Evolutionary conservation across 1,140 invertebrate species (phyloP), one percentile per base, ranked within the genome.

Genomic region (Drosophila punjabiensis): DNA sequence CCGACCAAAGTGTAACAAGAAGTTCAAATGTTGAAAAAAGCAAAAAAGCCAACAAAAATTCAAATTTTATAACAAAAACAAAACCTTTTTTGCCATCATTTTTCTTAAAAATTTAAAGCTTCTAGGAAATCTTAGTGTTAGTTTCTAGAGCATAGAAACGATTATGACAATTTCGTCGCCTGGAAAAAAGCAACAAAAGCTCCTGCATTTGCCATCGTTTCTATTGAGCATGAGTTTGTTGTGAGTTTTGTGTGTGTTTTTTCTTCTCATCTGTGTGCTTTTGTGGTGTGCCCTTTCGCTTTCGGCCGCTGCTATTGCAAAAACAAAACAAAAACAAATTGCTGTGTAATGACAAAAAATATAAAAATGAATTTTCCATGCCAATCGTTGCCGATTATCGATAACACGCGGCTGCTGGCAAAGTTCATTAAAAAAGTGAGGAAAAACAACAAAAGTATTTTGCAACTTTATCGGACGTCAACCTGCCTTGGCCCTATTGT

Each of bases 391-490:
- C 32, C 67, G 66, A 65, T 81, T 67, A 79, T 80, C 80, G 81
- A 88, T 83, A 79, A 76, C 61, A 75, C 60, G 61, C 45, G 37
- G 76, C 37, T 53, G 41, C 56, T 74, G 45, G 48, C 82, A 86
- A 87, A 87, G 82, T 86, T 87, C 82, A 68, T 79, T 48, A 10
- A 70, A 64, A 58, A 61, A 55, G 3, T n/a, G 3, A 0, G 53
- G 58, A 53, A 45, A 58, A 73, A 63, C 37, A 71, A 70, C 37
- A 62, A 65, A 79, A 53, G 67, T 55, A 70, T 83, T 58, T 75
- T 80, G 81, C 64, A 86, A 82, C 76, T 88, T 86, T 83, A 87
- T 88, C 83, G 83, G 83, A 87, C 83, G 66, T 88, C 83, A 86
- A 86, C 83, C 83, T 87, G 83, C 59, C 64, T 75, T 75, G 71